These are phyloP conservation scores for Porphyrio hochstetteri DNA, from an alignment of 2,113 vertebrate species.

Conservation along the genomic window DNA sequence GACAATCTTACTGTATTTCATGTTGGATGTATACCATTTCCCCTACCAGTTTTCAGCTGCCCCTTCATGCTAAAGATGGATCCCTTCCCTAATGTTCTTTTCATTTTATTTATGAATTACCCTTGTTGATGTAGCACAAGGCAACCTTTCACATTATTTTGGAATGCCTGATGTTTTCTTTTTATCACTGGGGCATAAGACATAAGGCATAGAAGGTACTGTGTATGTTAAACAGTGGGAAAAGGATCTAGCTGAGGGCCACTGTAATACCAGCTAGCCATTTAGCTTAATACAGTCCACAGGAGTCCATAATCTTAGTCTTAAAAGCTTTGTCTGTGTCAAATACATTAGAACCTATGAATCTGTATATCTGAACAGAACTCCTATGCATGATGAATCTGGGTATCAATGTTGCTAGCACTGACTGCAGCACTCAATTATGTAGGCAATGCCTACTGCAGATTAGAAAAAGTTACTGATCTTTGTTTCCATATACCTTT, in stretches of 20 bases:
- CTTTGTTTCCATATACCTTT: background rate
- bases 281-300: background rate
- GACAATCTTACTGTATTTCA: background rate
- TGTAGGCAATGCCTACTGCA: background rate
- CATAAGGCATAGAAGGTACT: background rate
- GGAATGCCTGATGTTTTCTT: background rate
- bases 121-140: background rate
- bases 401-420: background rate
- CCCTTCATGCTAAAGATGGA: background rate
- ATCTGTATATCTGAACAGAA: background rate
- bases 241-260: background rate
- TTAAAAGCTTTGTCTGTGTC: background rate
- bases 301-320: background rate
- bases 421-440: background rate
- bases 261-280: background rate
- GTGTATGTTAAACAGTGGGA: background rate
- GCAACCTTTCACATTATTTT: background rate
- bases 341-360: background rate
- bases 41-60: background rate
- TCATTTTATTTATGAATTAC: background rate
- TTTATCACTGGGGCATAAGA: background rate
- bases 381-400: background rate
- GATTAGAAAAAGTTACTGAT: background rate
- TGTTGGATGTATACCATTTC: background rate
- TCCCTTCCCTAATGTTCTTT: background rate